These are phyloP conservation scores for Gari tellinella DNA, from an alignment of 2,888 invertebrate genomes.

Conservation along the genomic window DNA sequence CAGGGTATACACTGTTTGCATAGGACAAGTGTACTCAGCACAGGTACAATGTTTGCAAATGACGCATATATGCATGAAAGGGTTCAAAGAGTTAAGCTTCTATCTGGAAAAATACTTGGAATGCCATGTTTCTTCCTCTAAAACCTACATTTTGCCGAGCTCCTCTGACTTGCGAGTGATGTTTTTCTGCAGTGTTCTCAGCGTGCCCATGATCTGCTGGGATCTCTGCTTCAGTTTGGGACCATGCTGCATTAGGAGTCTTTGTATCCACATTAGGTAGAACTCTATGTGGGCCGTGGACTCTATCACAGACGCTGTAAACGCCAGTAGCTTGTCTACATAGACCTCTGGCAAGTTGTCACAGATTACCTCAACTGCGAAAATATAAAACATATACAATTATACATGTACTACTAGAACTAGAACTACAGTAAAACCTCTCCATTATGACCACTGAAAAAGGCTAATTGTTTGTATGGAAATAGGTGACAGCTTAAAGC, in stretches of 20 bases:
- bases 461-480: no score
- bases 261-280: conserved; percentile 91
- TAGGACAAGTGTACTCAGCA: no score
- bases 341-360: conserved; percentile 90
- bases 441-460: no score
- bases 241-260: conserved; percentile 89
- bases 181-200: conserved; percentile 88
- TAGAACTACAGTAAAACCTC: no score
- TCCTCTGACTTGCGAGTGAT: conserved; percentile 92
- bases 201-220: conserved; percentile 87
- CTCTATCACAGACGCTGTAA: conserved; percentile 90
- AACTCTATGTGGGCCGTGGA: conserved; percentile 94
- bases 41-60: no score
- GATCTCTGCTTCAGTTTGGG: conserved; percentile 85
- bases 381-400: neutral
- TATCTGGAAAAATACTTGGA: no score
- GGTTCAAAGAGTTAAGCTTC: no score
- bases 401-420: neutral
- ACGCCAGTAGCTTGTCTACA: conserved; percentile 90
- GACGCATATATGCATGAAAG: no score
- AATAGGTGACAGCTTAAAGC: no score
- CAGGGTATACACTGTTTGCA: no score
- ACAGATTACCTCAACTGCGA: conserved; percentile 91
- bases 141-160: conserved; percentile 91
- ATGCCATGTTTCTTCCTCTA: neutral